A percentile compares a stretch with the other conserved stretches of the same genome.
These are phyloP conservation scores for Heliothis virescens DNA, from an alignment of 1,140 invertebrate species.

Conservation along the genomic window DNA sequence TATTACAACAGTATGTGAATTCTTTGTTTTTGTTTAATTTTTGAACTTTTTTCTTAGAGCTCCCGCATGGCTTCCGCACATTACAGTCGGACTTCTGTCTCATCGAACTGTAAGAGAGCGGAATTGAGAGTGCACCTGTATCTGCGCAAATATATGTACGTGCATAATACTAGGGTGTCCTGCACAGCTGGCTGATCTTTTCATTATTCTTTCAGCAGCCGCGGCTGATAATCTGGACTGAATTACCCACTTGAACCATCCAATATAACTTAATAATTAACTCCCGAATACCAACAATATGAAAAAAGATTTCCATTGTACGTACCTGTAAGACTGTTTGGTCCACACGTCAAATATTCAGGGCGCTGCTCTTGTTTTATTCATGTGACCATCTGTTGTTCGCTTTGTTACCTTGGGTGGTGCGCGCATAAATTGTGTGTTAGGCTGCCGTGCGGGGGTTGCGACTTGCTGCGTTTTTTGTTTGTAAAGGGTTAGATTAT, in stretches of 20 bases:
- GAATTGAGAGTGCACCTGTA: too few relatives aligned
- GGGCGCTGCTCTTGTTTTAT: slow-evolving; percentile 50
- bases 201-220: too few relatives aligned
- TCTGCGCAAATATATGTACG: too few relatives aligned
- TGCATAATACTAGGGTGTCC: too few relatives aligned
- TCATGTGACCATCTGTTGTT: slow-evolving; percentile 55
- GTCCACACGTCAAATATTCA: slow-evolving; percentile 53
- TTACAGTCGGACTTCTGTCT: too few relatives aligned
- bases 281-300: background rate
- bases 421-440: slow-evolving; percentile 45
- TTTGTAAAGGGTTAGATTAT: background rate
- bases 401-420: slow-evolving; percentile 50
- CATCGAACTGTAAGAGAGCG: too few relatives aligned
- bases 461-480: slow-evolving; percentile 4
- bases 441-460: background rate
- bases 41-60: too few relatives aligned
- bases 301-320: slow-evolving; percentile 10
- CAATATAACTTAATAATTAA: background rate
- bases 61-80: too few relatives aligned
- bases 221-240: too few relatives aligned
- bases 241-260: background rate
- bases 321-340: background rate
- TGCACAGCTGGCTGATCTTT: too few relatives aligned
- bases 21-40: too few relatives aligned
- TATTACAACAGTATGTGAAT: too few relatives aligned